Evolutionary conservation across 2,888 invertebrate genomes (phyloP), one percentile per base, ranked within the genome.

Genomic region (Pyrochroa serraticornis): DNA sequence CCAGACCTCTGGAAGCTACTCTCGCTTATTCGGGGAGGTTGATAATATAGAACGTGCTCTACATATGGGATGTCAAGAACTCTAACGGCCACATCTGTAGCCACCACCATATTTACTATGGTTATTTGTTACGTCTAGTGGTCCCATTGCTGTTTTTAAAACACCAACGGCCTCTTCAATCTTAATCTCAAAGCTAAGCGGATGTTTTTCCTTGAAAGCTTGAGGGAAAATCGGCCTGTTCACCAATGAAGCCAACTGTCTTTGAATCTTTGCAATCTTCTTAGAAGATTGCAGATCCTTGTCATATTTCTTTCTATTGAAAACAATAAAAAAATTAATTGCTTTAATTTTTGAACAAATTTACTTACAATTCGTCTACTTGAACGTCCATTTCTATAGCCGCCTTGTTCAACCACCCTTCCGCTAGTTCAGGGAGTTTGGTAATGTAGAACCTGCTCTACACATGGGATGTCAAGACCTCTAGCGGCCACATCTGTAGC

Each of bases 1-100:
- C 99, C 99, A 73, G 97, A 96, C 58, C 99, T 85, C 76, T 99
- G 99, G 0, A 99, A 90, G 77, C 99, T 99, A 75, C 92, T 90
- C 89, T 98, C 97, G 6, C 93, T 92, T 0, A 97, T 97, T 69
- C 92, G 86, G 0, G 97, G 97, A 34, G 97, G 95, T 65, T 84
- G 97, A 81, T 97, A 99, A 79, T 99, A 99, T 61, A 99, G 84
- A 1, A 99, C 97, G 80, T 97, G 95, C 66, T 97, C 88, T 1
- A 99, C 90, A 68, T 88, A 85, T 0, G 95, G 93, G 69, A 99
- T 96, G 81, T 99, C 99, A 39, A 99, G n/a, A n/a, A n/a, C 47
- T 32, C 63, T 56, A 13, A 43, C 62, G n/a, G 99, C 98, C 3
- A 99, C 97, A 82, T 99, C 99, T 0, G 97, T 98, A 2, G n/a